Conservation (phyloP, 1,140 invertebrate species). For the Steinernema khuongi region DNA sequence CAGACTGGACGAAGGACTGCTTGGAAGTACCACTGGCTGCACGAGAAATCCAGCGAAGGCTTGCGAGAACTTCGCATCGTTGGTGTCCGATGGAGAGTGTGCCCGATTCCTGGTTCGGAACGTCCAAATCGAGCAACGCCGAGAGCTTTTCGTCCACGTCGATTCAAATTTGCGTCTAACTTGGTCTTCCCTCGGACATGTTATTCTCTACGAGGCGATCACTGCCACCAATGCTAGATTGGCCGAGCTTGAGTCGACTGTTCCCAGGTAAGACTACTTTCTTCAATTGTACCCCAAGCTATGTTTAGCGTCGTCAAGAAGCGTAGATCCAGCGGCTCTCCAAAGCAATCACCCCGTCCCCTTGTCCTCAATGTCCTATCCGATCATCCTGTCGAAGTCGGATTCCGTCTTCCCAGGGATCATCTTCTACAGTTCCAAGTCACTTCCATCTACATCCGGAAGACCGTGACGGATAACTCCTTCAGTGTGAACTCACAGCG, state of each 20-base stretch:
- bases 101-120: constrained; percentile 32
- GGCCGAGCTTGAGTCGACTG: neutral
- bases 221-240: neutral
- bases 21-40: neutral
- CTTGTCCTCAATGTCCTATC: constrained; percentile 3
- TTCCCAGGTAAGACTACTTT: neutral
- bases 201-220: constrained; percentile 40
- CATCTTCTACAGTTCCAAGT: constrained; percentile 32
- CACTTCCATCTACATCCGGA: constrained; percentile 42
- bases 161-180: constrained; percentile 37
- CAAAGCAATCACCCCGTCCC: neutral
- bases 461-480: constrained; percentile 10
- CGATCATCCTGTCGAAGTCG: constrained; percentile 18
- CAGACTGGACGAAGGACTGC: neutral
- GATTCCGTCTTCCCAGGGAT: constrained; percentile 15
- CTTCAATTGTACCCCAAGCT: neutral
- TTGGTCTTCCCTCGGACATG: constrained; percentile 42
- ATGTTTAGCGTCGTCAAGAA: neutral
- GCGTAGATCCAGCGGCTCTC: neutral
- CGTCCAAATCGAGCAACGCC: neutral
- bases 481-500: constrained; percentile 33
- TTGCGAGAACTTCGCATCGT: neutral
- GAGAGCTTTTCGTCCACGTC: constrained; percentile 22
- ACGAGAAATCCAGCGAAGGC: neutral
- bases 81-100: constrained; percentile 30